Percentiles rank a stretch among this genome's conserved stretches.
Conservation (phyloP, 2,113 vertebrate species). For the Austrofundulus limnaeus region DNA sequence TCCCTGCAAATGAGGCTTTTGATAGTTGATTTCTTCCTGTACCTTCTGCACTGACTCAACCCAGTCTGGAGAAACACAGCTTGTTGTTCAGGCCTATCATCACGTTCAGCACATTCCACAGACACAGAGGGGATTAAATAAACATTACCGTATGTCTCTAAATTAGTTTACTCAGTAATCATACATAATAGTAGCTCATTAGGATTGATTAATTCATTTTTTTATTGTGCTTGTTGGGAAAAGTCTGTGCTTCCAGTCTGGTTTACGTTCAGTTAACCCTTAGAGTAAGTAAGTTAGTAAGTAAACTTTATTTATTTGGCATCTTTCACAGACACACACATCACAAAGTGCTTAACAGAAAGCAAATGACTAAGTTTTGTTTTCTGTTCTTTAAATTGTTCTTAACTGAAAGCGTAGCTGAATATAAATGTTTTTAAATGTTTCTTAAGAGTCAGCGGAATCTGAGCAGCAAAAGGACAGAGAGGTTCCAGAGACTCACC, state of each 20-base stretch:
- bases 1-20: slow-evolving; percentile 26
- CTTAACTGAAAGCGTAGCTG: no score
- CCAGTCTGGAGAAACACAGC: slow-evolving; percentile 14
- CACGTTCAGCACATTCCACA: slow-evolving; percentile 65
- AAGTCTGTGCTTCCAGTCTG: slow-evolving; percentile 24
- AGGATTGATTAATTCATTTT: slow-evolving; percentile 64
- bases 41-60: slow-evolving; percentile 34
- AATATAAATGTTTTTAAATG: no score
- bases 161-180: slow-evolving; percentile 69
- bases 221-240: slow-evolving; percentile 49
- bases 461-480: no score
- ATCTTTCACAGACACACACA: no score
- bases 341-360: no score
- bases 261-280: slow-evolving; percentile 20
- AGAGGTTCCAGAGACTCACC: no score
- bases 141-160: slow-evolving; percentile 60
- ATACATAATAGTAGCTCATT: slow-evolving; percentile 64
- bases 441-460: no score
- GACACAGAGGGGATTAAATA: slow-evolving; percentile 60
- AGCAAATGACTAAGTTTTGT: no score
- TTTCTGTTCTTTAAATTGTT: no score
- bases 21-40: slow-evolving; percentile 33
- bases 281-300: slow-evolving; percentile 37
- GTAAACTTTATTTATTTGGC: no score
- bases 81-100: slow-evolving; percentile 15